phyloP scores from a whole-genome alignment of 2,888 invertebrate species.

The Palloptera scutellata region DNA sequence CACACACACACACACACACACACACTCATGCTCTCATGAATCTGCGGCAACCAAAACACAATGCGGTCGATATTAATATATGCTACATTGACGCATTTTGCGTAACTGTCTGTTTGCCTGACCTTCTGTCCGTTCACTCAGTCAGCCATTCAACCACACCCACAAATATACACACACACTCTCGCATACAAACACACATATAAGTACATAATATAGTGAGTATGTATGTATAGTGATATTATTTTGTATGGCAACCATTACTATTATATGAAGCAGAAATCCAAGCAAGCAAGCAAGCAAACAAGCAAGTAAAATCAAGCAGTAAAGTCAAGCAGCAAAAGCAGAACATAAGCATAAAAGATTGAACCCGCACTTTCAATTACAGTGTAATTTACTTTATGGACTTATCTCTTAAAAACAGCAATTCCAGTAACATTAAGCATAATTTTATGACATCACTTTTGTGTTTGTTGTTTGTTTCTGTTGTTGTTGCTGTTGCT shows the following conservation, averaged over 20 bases:
- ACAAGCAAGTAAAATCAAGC: neutral
- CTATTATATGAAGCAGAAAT: slow-evolving; percentile 10
- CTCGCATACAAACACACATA: neutral
- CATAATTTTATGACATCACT: slow-evolving; percentile 63
- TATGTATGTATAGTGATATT: no score
- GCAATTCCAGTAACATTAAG: slow-evolving; percentile 62
- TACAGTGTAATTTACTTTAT: slow-evolving; percentile 61
- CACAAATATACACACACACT: slow-evolving; percentile 11
- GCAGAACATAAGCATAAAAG: slow-evolving; percentile 11
- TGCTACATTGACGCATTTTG: slow-evolving; percentile 42
- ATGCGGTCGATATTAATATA: slow-evolving; percentile 44
- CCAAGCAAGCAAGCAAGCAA: neutral
- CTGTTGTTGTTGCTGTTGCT: no score
- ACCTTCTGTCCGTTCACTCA: no score
- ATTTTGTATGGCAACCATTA: slow-evolving; percentile 1
- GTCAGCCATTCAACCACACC: slow-evolving; percentile 8
- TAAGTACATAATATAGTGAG: neutral
- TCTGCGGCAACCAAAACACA: slow-evolving; percentile 17
- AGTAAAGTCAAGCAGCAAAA: slow-evolving; percentile 14
- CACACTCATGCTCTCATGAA: no score
- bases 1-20: slow-evolving; percentile 12
- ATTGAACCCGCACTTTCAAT: slow-evolving; percentile 59
- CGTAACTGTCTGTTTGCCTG: slow-evolving; percentile 8
- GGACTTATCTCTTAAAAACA: slow-evolving; percentile 60
- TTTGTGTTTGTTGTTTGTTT: slow-evolving; percentile 30